Evolutionary conservation across 1,140 invertebrate genomes (phyloP).

Genomic region (Eriocheir sinensis): DNA sequence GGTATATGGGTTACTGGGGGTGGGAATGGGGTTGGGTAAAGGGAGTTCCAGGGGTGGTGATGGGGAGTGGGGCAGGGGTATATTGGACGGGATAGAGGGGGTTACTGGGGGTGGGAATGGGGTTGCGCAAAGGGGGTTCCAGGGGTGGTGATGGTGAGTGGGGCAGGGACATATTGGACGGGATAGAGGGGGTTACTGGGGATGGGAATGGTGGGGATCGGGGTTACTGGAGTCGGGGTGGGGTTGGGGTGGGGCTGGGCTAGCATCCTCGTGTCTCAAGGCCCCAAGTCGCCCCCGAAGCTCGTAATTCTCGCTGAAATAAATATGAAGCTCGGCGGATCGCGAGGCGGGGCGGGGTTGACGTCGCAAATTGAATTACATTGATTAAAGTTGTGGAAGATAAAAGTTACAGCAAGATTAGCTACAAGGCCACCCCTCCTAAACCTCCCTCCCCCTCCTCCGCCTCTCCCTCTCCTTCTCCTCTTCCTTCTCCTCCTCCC

Average conservation of each 20-base stretch:
- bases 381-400: constrained; percentile 72
- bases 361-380: constrained; percentile 76
- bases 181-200: neutral
- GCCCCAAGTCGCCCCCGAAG: neutral
- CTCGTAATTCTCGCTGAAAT: constrained; percentile 63
- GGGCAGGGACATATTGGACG: neutral
- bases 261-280: neutral
- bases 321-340: constrained; percentile 63
- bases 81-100: neutral
- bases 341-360: constrained; percentile 37
- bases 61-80: neutral
- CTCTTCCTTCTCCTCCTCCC: neutral
- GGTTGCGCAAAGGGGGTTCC: neutral
- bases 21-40: neutral
- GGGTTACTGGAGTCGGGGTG: too few species aligned
- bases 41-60: neutral
- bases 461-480: neutral
- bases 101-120: neutral
- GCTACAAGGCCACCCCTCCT: neutral
- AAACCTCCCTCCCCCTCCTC: neutral
- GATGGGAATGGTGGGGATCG: too few species aligned
- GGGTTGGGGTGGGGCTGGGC: neutral
- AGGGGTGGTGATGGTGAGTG: neutral
- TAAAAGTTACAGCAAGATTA: constrained; percentile 71
- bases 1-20: too few species aligned